These are phyloP conservation scores for Lepidochitona cinerea DNA, from an alignment of 2,888 invertebrate species.

Conservation along the genomic window DNA sequence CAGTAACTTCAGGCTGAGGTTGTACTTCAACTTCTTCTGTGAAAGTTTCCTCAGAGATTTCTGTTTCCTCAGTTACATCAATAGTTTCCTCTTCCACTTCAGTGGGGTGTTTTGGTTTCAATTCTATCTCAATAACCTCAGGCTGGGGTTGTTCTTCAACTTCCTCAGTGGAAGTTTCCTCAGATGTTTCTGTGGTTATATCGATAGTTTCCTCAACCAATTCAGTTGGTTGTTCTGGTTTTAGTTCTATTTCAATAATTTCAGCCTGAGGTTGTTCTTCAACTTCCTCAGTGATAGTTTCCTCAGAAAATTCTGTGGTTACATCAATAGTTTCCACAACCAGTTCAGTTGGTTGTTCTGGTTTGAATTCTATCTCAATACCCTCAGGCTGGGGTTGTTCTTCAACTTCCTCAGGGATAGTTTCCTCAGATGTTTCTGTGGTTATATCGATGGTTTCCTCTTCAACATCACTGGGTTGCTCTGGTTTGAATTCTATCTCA, in stretches of 20 bases:
- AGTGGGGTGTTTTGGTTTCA: too few species aligned
- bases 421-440: constrained; percentile 19
- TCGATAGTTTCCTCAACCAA: constrained; percentile 13
- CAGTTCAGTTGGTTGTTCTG: background rate
- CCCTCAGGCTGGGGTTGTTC: background rate
- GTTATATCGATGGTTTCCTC: constrained; percentile 17
- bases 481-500: background rate
- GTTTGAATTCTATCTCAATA: background rate
- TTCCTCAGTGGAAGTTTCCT: background rate
- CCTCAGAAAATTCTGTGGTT: background rate
- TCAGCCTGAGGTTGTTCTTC: constrained; percentile 34
- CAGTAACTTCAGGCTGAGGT: constrained; percentile 1
- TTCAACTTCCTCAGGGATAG: background rate
- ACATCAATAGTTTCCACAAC: background rate
- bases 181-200: constrained; percentile 1
- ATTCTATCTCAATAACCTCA: too few species aligned
- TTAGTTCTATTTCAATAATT: constrained; percentile 4
- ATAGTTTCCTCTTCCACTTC: background rate
- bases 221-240: background rate
- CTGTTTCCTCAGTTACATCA: background rate
- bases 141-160: background rate
- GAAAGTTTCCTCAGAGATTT: background rate
- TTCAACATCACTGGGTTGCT: too few species aligned
- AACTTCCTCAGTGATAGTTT: constrained; percentile 8
- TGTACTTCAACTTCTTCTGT: too few species aligned